Evolutionary conservation across 2,888 invertebrate genomes (phyloP).

Genomic region (Erebia aethiops): DNA sequence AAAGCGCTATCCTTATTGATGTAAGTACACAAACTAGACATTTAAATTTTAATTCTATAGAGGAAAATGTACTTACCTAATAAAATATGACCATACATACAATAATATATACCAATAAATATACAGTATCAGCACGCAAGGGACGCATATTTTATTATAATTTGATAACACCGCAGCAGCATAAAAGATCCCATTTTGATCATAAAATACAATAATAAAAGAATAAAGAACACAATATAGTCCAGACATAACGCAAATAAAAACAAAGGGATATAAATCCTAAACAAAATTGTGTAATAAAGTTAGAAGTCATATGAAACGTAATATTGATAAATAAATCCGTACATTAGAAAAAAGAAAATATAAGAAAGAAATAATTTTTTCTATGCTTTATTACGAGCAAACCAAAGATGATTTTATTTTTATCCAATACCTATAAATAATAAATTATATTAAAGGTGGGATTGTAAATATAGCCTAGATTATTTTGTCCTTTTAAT

Average conservation of each 20-base stretch:
- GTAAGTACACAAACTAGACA: constrained; percentile 49
- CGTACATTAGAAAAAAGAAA: background rate
- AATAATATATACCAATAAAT: constrained; percentile 10
- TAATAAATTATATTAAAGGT: background rate
- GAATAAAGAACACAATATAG: constrained; percentile 17
- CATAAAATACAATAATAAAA: constrained; percentile 16
- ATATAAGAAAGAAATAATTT: background rate
- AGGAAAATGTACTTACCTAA: constrained; percentile 47
- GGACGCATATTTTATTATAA: constrained; percentile 1
- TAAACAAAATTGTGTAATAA: constrained; percentile 2
- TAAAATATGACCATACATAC: constrained; percentile 14
- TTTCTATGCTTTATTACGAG: background rate
- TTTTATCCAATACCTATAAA: background rate
- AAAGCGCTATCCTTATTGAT: constrained; percentile 61
- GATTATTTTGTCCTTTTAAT: too few species aligned
- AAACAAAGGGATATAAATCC: constrained; percentile 37
- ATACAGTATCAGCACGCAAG: background rate
- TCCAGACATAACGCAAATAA: constrained; percentile 52
- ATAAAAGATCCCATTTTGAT: constrained; percentile 14
- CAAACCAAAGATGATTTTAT: background rate
- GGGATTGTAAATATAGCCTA: too few species aligned
- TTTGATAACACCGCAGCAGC: constrained; percentile 23
- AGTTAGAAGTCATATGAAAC: background rate
- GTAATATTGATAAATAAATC: constrained; percentile 10
- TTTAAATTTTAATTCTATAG: constrained; percentile 31